These are phyloP conservation scores for Elaphurus davidianus DNA, from an alignment of 2,113 vertebrate species.

Conservation along the genomic window DNA sequence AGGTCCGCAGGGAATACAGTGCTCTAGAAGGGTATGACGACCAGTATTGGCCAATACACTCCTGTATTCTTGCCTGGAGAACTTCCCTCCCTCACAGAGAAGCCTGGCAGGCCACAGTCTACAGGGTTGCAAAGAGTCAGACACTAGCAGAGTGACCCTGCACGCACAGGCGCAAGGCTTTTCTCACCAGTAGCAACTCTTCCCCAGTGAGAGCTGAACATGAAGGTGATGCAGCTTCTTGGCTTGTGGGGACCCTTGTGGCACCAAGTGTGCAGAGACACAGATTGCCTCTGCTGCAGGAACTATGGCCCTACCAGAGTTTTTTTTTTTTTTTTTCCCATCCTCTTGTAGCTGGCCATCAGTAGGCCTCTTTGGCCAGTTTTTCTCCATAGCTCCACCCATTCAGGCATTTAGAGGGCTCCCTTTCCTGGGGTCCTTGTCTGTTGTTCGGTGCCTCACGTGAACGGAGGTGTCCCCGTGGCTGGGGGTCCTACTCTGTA, in stretches of 20 bases:
- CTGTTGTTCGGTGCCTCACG: accelerated
- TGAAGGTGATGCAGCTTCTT: not conserved
- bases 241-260: not conserved
- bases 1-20: not conserved
- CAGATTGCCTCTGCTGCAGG: not conserved
- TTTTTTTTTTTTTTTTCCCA: not conserved
- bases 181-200: not conserved
- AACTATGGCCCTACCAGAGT: not conserved
- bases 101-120: not conserved
- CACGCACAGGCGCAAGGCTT: not conserved
- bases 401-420: not conserved
- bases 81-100: not conserved
- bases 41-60: not conserved
- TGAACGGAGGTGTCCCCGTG: not conserved
- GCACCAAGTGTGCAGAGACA: not conserved
- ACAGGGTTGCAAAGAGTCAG: not conserved
- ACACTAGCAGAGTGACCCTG: not conserved
- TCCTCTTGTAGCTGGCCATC: not conserved
- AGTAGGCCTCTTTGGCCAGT: not conserved
- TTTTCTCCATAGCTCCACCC: not conserved
- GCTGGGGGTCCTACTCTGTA: not conserved
- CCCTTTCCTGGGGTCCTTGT: not conserved
- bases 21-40: not conserved
- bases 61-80: not conserved
- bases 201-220: not conserved